These are phyloP conservation scores for Lymantria monacha DNA, from an alignment of 2,888 invertebrate species.

Conservation along the genomic window DNA sequence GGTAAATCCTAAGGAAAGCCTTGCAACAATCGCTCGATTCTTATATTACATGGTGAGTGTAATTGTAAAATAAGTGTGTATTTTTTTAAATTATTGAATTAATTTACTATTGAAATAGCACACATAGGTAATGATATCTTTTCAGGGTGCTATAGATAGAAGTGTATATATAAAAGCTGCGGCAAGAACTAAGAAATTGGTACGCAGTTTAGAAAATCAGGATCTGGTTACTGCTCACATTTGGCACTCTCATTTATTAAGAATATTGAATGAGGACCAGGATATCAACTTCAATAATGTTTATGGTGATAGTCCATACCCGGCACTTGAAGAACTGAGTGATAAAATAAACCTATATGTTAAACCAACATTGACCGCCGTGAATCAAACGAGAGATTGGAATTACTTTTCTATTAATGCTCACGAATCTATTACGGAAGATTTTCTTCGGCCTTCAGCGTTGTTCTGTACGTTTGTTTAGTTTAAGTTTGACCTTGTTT, in stretches of 20 bases:
- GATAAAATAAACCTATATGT: slow-evolving; percentile 56
- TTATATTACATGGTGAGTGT: slow-evolving; percentile 58
- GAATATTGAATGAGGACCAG: slow-evolving; percentile 42
- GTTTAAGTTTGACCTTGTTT: not conserved
- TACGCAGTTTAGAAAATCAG: slow-evolving; percentile 45
- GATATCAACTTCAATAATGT: slow-evolving; percentile 66
- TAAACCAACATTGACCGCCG: slow-evolving; percentile 58
- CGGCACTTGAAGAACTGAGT: slow-evolving; percentile 45
- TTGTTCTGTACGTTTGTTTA: slow-evolving; percentile 60
- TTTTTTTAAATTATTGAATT: no score
- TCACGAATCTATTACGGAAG: slow-evolving; percentile 49
- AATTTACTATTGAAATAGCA: no score
- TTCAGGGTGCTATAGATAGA: slow-evolving; percentile 63
- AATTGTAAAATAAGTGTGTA: not conserved
- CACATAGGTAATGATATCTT: not conserved
- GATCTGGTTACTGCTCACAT: slow-evolving; percentile 43
- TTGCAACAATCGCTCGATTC: slow-evolving; percentile 54
- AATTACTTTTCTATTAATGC: slow-evolving; percentile 49
- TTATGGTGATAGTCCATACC: slow-evolving; percentile 52
- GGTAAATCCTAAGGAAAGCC: slow-evolving; percentile 69
- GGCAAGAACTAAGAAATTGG: slow-evolving; percentile 45
- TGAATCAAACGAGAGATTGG: slow-evolving; percentile 63
- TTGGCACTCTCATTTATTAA: slow-evolving; percentile 45
- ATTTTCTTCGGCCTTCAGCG: slow-evolving; percentile 58
- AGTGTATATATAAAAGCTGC: slow-evolving; percentile 46